Evolutionary conservation across 2,113 vertebrate species (phyloP).

Genomic region (Tyto alba): DNA sequence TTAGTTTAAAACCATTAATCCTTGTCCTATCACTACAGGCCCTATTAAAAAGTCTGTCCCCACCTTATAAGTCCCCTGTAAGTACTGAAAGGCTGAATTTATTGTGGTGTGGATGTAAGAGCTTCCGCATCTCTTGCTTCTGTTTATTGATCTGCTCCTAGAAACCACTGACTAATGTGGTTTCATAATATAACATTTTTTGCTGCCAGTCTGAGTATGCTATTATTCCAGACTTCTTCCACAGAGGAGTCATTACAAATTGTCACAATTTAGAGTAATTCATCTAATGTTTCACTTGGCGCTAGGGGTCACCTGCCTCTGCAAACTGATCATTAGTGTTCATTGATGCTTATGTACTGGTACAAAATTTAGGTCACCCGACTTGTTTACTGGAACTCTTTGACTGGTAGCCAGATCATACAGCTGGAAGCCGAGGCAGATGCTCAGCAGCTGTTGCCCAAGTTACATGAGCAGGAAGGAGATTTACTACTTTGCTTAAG

Average conservation of each 20-base stretch:
- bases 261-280: background rate
- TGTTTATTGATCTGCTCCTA: background rate
- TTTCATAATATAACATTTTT: background rate
- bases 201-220: accelerated
- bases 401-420: background rate
- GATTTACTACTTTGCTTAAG: background rate
- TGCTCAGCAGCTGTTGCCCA: background rate
- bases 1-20: background rate
- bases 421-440: background rate
- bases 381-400: background rate
- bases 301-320: background rate
- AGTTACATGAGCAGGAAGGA: background rate
- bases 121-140: background rate
- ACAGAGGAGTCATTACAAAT: background rate
- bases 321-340: background rate
- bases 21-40: background rate
- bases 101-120: background rate
- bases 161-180: background rate
- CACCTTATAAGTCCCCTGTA: background rate
- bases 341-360: accelerated
- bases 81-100: background rate
- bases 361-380: background rate
- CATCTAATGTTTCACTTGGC: background rate
- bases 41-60: background rate
- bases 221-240: background rate